Conservation (phyloP, 1,140 invertebrate species). For the Platyura marginata region DNA sequence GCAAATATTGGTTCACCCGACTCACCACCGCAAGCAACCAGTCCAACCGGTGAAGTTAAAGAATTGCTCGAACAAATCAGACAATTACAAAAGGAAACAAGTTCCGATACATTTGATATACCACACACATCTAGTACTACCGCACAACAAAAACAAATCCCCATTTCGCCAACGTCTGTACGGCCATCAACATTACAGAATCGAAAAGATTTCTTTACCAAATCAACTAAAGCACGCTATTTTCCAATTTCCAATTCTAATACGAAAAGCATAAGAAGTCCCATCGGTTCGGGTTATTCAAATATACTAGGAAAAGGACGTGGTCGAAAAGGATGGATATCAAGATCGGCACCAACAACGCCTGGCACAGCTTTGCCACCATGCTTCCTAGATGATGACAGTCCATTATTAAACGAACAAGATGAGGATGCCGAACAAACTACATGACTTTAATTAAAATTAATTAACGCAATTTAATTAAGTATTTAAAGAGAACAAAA, state of each 20-base stretch:
- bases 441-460: too few relatives aligned
- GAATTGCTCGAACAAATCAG: constrained; percentile 49
- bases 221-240: constrained; percentile 6
- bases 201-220: constrained; percentile 14
- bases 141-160: background rate
- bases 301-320: constrained; percentile 14
- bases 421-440: constrained; percentile 27
- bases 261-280: constrained; percentile 13
- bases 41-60: constrained; percentile 48
- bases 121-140: background rate
- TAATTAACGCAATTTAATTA: too few relatives aligned
- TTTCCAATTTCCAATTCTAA: background rate
- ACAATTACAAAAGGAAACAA: constrained; percentile 29
- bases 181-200: constrained; percentile 8
- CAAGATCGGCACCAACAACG: constrained; percentile 55
- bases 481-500: too few relatives aligned
- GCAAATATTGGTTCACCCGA: constrained; percentile 38
- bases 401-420: constrained; percentile 31
- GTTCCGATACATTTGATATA: background rate
- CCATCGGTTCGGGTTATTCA: constrained; percentile 13
- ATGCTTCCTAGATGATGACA: constrained; percentile 32
- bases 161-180: background rate
- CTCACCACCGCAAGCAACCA: constrained; percentile 57
- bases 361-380: constrained; percentile 34
- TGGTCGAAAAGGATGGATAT: constrained; percentile 35